A percentile compares a stretch with the other conserved stretches of the same genome.
These are phyloP conservation scores for Agrochola lota DNA, from an alignment of 2,888 invertebrate species.

Conservation along the genomic window DNA sequence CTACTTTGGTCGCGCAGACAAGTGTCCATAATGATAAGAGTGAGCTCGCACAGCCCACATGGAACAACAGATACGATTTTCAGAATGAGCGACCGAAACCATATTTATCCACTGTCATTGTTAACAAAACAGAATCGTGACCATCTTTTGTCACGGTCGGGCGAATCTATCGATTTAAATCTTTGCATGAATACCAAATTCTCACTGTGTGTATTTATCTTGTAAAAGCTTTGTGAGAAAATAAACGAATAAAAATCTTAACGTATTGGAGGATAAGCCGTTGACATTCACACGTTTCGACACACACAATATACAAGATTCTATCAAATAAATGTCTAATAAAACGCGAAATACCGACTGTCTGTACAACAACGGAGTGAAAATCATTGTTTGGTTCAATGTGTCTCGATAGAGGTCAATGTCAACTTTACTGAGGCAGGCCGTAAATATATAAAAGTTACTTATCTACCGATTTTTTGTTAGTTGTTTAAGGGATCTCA, in stretches of 20 bases:
- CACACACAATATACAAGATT: conserved; percentile 19
- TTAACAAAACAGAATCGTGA: not conserved
- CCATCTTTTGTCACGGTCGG: not conserved
- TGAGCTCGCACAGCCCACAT: not conserved
- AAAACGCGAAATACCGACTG: conserved; percentile 16
- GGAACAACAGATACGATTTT: not conserved
- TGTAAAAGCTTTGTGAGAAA: not conserved
- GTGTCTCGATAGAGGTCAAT: conserved; percentile 10
- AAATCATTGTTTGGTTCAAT: conserved; percentile 18
- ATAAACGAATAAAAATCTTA: conserved; percentile 11
- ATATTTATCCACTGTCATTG: not conserved
- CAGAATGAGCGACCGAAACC: not conserved
- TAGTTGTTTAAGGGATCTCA: too few relatives aligned
- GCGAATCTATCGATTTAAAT: not conserved
- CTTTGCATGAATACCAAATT: not conserved
- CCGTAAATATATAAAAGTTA: not conserved
- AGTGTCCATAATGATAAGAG: not conserved
- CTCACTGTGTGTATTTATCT: not conserved
- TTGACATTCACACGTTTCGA: conserved; percentile 12
- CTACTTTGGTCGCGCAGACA: too few relatives aligned
- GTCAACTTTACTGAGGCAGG: not conserved
- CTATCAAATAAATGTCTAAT: conserved; percentile 31
- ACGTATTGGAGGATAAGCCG: conserved; percentile 2
- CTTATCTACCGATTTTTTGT: not conserved
- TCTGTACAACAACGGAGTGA: conserved; percentile 13